phyloP scores from a whole-genome alignment of 2,797 vertebrate species.

The Staurois parvus region DNA sequence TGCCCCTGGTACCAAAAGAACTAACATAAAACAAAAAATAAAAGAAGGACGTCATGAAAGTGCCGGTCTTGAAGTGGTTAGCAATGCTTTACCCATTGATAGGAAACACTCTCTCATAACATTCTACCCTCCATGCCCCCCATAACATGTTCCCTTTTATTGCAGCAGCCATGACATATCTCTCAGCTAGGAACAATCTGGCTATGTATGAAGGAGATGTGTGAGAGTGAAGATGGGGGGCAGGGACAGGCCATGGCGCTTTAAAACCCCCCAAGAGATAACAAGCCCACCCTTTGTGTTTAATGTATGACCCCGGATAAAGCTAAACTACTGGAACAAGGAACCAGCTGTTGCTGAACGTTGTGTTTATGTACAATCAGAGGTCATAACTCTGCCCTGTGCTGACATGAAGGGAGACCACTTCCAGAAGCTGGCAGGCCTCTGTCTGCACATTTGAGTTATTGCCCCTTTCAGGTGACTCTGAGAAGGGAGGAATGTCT shows the following conservation, averaged over 20 bases:
- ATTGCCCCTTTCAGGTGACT: conserved; percentile 51
- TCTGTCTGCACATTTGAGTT: conserved; percentile 55
- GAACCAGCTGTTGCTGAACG: conserved; percentile 56
- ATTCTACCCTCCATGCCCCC: too few relatives aligned
- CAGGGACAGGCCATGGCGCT: conserved; percentile 18
- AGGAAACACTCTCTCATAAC: too few relatives aligned
- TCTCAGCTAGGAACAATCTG: neutral
- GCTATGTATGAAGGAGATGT: conserved; percentile 25
- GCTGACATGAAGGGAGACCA: conserved; percentile 50
- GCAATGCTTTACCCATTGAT: too few relatives aligned
- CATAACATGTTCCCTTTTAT: neutral
- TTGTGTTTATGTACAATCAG: conserved; percentile 57
- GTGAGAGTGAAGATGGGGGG: conserved; percentile 31
- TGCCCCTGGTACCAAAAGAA: too few relatives aligned
- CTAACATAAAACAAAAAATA: too few relatives aligned
- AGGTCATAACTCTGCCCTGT: conserved; percentile 52
- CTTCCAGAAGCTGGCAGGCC: conserved; percentile 57
- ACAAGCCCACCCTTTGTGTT: conserved; percentile 61
- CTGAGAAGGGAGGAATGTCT: conserved; percentile 17
- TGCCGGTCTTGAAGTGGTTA: too few relatives aligned
- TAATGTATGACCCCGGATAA: conserved; percentile 51
- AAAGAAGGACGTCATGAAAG: too few relatives aligned
- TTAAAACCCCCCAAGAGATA: conserved; percentile 43
- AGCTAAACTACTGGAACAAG: conserved; percentile 47
- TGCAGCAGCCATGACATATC: conserved; percentile 18